Evolutionary conservation across 1,140 invertebrate species (phyloP).

Genomic region (Drosophila lacertosa): DNA sequence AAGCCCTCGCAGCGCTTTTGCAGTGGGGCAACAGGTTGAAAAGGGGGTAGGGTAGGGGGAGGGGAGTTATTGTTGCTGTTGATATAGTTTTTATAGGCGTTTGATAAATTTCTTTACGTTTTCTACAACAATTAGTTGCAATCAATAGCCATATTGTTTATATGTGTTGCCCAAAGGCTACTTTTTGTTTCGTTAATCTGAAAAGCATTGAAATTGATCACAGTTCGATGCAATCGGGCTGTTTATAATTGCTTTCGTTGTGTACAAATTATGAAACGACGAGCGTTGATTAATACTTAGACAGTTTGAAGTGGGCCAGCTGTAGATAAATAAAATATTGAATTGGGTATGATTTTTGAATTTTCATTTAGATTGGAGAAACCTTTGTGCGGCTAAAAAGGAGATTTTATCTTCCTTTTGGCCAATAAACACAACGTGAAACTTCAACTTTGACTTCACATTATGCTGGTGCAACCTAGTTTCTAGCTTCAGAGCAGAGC

Average conservation of each 20-base stretch:
- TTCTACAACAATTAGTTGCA: slow-evolving; percentile 78
- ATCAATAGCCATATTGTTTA: slow-evolving; percentile 77
- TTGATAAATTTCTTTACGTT: slow-evolving; percentile 76
- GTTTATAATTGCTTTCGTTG: slow-evolving; percentile 19
- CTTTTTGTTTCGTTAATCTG: slow-evolving; percentile 5
- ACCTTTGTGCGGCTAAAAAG: not conserved
- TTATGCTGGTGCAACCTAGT: too few species aligned
- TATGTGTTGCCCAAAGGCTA: slow-evolving; percentile 22
- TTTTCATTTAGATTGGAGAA: not conserved
- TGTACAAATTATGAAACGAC: slow-evolving; percentile 24
- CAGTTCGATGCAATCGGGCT: slow-evolving; percentile 19
- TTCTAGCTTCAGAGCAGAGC: not conserved
- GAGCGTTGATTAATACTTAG: slow-evolving; percentile 26
- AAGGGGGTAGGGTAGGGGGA: slow-evolving; percentile 18
- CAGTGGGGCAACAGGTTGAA: slow-evolving; percentile 2
- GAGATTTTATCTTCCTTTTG: not conserved
- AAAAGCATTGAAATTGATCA: slow-evolving; percentile 23
- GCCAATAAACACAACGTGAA: not conserved
- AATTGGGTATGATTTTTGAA: not conserved
- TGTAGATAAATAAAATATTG: not conserved
- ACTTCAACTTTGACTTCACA: slow-evolving; percentile 12
- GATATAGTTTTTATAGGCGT: slow-evolving; percentile 80
- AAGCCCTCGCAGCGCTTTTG: slow-evolving; percentile 44
- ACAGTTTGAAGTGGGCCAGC: slow-evolving; percentile 13
- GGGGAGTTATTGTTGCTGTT: slow-evolving; percentile 64